phyloP scores from a whole-genome alignment of 2,113 vertebrate genomes.

The Micromys minutus region DNA sequence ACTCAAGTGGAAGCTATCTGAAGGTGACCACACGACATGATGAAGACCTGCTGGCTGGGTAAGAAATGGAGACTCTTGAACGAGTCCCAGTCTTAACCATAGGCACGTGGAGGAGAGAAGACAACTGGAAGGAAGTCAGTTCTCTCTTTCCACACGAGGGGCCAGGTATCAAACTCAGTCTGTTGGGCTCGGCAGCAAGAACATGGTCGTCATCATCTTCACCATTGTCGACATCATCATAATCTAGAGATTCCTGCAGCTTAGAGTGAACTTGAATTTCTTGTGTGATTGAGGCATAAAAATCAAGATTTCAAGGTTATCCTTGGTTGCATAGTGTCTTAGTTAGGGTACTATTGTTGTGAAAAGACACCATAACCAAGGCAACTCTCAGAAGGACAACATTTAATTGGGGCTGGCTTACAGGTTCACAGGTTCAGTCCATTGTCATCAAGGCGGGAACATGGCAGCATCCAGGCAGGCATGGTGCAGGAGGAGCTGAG shows the following conservation, averaged over 20 bases:
- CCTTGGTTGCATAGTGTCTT: background rate
- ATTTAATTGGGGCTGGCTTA: too few relatives aligned
- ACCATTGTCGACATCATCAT: background rate
- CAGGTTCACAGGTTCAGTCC: too few relatives aligned
- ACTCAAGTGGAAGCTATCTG: conserved; percentile 73
- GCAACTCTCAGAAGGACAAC: too few relatives aligned
- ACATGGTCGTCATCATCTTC: background rate
- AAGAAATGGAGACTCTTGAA: background rate
- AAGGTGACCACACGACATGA: conserved; percentile 61
- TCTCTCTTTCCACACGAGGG: background rate
- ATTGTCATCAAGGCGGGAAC: too few relatives aligned
- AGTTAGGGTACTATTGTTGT: too few relatives aligned
- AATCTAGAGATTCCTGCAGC: too few relatives aligned
- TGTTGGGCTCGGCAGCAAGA: background rate
- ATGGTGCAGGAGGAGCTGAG: too few relatives aligned
- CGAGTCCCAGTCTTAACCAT: background rate
- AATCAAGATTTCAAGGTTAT: background rate
- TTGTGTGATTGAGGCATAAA: background rate
- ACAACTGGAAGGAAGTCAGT: background rate
- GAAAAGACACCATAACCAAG: too few relatives aligned
- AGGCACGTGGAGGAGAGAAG: background rate
- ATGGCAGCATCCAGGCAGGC: too few relatives aligned
- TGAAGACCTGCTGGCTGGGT: conserved; percentile 68
- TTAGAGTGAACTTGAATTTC: too few relatives aligned
- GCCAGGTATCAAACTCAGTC: too few relatives aligned